Conservation (phyloP, 2,113 vertebrate species). For the Salvelinus namaycush region DNA sequence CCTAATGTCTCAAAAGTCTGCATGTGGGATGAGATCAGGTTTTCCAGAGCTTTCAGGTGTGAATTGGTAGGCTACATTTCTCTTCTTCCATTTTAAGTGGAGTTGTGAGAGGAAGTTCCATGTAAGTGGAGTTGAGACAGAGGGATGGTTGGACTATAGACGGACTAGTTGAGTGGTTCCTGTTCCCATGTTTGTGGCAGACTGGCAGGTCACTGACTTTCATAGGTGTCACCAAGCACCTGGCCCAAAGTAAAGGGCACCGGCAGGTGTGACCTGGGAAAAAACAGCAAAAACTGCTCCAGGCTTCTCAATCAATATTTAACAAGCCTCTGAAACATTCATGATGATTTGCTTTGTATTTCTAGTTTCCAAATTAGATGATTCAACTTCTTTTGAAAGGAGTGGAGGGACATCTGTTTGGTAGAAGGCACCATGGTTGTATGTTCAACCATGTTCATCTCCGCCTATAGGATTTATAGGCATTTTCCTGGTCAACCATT, state of each 20-base stretch:
- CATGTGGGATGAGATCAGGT: not conserved
- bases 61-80: not conserved
- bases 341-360: constrained; percentile 50
- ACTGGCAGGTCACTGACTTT: too few species aligned
- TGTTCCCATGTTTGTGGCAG: too few species aligned
- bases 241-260: too few species aligned
- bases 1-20: not conserved
- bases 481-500: not conserved
- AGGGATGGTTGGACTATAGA: too few species aligned
- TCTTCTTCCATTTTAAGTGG: not conserved
- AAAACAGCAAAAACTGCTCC: too few species aligned
- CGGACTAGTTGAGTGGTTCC: too few species aligned
- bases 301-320: constrained; percentile 65
- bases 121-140: too few species aligned
- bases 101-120: too few species aligned
- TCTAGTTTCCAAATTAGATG: not conserved
- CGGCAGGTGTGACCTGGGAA: too few species aligned
- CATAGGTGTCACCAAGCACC: too few species aligned
- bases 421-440: not conserved
- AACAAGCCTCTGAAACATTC: constrained; percentile 69
- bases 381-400: constrained; percentile 18
- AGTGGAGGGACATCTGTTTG: not conserved
- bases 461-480: not conserved
- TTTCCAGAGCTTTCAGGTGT: not conserved
- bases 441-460: not conserved